Evolutionary conservation across 2,888 invertebrate genomes (phyloP).

Genomic region (Baccha elongata): DNA sequence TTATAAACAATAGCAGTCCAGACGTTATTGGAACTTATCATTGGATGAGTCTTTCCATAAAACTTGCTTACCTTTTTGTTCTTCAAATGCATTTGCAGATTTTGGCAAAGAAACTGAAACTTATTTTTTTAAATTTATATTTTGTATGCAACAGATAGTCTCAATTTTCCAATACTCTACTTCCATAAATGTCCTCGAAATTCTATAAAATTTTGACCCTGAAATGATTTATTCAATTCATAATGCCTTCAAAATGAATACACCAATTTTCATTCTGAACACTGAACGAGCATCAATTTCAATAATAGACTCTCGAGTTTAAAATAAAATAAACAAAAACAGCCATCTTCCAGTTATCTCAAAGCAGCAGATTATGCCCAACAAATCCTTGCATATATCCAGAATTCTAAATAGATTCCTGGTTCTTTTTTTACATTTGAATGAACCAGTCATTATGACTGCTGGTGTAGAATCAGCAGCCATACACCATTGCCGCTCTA

Average conservation of each 20-base stretch:
- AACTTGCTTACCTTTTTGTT: no score
- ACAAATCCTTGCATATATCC: constrained; percentile 37
- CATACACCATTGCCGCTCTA: constrained; percentile 18
- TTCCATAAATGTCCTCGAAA: constrained; percentile 24
- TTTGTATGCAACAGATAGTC: no score
- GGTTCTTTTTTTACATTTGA: constrained; percentile 49
- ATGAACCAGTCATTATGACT: constrained; percentile 55
- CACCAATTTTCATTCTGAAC: constrained; percentile 65
- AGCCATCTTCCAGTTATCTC: constrained; percentile 44
- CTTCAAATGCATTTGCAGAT: no score
- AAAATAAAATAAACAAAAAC: constrained; percentile 11
- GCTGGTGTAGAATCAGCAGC: constrained; percentile 14
- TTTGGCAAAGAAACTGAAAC: no score
- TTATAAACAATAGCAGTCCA: no score
- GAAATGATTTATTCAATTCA: constrained; percentile 64
- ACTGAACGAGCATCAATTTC: constrained; percentile 69
- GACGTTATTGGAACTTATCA: no score
- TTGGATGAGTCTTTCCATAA: no score
- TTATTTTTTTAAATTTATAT: no score
- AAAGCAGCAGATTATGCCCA: constrained; percentile 54
- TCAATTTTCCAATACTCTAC: no score
- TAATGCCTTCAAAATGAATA: constrained; percentile 42
- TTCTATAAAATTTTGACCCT: constrained; percentile 39
- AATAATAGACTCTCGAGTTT: constrained; percentile 55
- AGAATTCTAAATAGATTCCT: neutral